phyloP scores from a whole-genome alignment of 2,888 invertebrate species.

The Pseudolycoriella hygida region DNA sequence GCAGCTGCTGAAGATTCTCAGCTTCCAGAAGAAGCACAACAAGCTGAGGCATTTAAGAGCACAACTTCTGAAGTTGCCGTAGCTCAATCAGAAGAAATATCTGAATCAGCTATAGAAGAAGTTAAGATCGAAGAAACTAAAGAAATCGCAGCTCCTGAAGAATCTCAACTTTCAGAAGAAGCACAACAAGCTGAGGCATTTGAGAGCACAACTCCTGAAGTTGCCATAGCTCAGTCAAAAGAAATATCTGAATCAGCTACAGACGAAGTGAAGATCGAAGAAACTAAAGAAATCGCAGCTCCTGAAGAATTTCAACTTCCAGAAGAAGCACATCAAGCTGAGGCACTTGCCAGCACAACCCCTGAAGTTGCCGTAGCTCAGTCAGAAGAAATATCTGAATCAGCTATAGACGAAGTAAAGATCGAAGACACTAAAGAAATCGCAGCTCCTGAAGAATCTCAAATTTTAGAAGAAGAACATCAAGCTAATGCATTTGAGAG shows the following conservation, averaged over 20 bases:
- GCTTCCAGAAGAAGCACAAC: background rate
- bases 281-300: background rate
- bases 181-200: too few relatives aligned
- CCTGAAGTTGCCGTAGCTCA: background rate
- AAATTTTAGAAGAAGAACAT: background rate
- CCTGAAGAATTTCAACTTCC: too few relatives aligned
- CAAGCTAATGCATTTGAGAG: background rate
- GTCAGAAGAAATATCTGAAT: background rate
- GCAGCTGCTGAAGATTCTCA: background rate
- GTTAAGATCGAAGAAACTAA: background rate
- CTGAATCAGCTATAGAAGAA: too few relatives aligned
- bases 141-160: background rate
- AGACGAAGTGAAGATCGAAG: background rate
- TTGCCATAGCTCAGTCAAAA: too few relatives aligned
- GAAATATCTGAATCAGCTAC: too few relatives aligned
- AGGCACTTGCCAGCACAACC: too few relatives aligned
- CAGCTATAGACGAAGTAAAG: background rate
- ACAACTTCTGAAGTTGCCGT: background rate
- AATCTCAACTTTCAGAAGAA: too few relatives aligned
- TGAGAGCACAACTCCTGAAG: background rate
- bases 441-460: too few relatives aligned
- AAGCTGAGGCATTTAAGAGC: background rate
- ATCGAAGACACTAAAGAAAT: too few relatives aligned
- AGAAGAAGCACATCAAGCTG: background rate
- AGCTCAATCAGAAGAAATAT: background rate